Base-by-base conservation (phyloP, 2,113 vertebrate species). In the Chaetodon auriga region DNA sequence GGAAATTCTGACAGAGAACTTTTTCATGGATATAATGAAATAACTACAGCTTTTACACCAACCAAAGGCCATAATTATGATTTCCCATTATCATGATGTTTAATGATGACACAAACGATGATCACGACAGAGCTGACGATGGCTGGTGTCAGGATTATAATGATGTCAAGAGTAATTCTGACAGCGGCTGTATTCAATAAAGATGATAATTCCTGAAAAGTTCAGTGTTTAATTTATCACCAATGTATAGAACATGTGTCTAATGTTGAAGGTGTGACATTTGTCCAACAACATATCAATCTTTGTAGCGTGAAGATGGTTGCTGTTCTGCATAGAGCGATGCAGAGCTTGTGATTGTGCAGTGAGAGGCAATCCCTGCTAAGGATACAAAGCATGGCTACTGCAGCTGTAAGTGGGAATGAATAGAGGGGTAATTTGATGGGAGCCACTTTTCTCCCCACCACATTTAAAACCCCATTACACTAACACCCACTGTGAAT, bases 401-500 rank as follows among this genome's bases (percentile, higher is more conserved):
- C 90, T 88, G 87, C 79, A 81, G 87, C 84, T 82, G 49, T 78
- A 86, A 92, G 87, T 87, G 79, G 83, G 81, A 90, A 89, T 88
- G 90, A 95, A 92, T 81, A 78, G 83, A 89, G 76, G 83, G 80
- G 87, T 93, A 91, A 95, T 94, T 92, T 92, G 86, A 90, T 90
- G 87, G 89, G 85, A 91, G 85, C 83, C 85, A 80, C 81, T 87
- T 88, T 89, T 91, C 88, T 91, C 87, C 79, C 77, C 75, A 85
- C 87, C 87, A 91, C 92, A 92, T 94, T 95, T 93, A 94, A 95
- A 94, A 95, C 81, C 77, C 87, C 81, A 94, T 94, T 93, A 93
- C 75, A 68, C 60, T 60, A 78, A 81, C 81, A 85, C 89, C 80
- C 80, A 82, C 64, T 41, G 83, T 84, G 72, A 82, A 87, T 80